Base-by-base conservation (phyloP, 2,888 invertebrate species). In the Dicycla oo region DNA sequence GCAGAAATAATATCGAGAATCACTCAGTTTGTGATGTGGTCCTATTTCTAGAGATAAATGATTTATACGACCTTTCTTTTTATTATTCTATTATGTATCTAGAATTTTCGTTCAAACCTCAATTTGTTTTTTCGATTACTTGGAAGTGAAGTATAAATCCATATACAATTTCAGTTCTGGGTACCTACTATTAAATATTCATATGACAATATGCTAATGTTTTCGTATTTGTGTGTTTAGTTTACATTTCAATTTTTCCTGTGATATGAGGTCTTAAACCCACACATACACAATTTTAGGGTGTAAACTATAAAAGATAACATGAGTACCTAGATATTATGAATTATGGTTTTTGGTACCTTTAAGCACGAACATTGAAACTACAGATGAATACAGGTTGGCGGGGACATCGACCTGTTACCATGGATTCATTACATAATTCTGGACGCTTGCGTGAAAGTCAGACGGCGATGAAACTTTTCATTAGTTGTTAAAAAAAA, bases 121-220 rank as follows among this genome's bases (percentile, higher is more conserved):
- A 43, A 49, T 67, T 49, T 45, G n/a, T 66, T 80, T 54, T 66
- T 23, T 40, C 40, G 18, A 65, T 73, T 40, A 62, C n/a, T 40
- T 57, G 7, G 47, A 60, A 79, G 13, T 66, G 43, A 66, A 47
- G 64, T 57, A 56, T 49, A 62, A 30, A 51, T 78, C 13, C 51
- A 26, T 66, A 30, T 26, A 51, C 65, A 49, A 40, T 45, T 20
- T n/a, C 18, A 58, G 56, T 67, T 51, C 45, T 54, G n/a, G 13
- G 38, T 51, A 47, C 23, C 11, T 43, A n/a, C 49, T 56, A 56
- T 1, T 75, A 69, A 61, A 75, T 80, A 80, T 75, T 80, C 69
- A 75, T 64, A 45, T 20, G 49, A 15, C 15, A 57, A 57, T 76
- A 73, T 58, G 65, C 18, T 72, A 64, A 68, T 65, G n/a, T 64